Evolutionary conservation across 2,113 vertebrate species (phyloP).

Genomic region (Calypte anna): DNA sequence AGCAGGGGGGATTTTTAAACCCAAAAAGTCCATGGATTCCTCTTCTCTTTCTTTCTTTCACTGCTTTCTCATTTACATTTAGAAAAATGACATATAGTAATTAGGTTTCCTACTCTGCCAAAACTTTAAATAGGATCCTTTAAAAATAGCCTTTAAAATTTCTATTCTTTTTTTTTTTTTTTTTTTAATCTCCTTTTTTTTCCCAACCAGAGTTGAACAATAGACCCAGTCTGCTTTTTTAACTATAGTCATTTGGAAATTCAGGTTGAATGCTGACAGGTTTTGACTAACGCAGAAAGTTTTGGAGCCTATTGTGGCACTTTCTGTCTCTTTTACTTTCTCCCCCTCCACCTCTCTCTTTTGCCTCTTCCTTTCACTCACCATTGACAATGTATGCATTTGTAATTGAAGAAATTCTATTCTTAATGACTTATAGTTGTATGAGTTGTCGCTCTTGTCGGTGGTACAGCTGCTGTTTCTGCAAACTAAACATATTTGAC

Average conservation of each 20-base stretch:
- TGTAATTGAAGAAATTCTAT: conserved; percentile 33
- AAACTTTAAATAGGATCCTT: conserved; percentile 55
- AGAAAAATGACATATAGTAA: conserved; percentile 52
- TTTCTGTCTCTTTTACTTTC: conserved; percentile 14
- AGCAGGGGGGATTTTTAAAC: background rate
- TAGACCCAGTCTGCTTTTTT: background rate
- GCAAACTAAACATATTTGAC: conserved; percentile 56
- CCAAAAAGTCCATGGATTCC: background rate
- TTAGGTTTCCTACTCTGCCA: conserved; percentile 39
- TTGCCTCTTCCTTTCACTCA: conserved; percentile 24
- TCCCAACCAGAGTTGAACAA: background rate
- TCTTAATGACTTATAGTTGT: conserved; percentile 36
- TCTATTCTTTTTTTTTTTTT: background rate
- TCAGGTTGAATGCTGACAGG: background rate
- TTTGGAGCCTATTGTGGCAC: conserved; percentile 11
- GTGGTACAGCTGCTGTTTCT: background rate
- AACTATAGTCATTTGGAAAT: conserved; percentile 11
- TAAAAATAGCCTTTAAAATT: conserved; percentile 54
- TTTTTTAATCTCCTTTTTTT: too few relatives aligned
- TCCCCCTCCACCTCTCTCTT: background rate
- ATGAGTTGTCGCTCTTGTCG: background rate
- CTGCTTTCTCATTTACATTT: conserved; percentile 53
- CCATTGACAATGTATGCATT: conserved; percentile 7
- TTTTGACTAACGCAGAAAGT: conserved; percentile 3
- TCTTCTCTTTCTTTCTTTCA: conserved; percentile 1